Evolutionary conservation across 2,797 vertebrate species (phyloP).

Genomic region (Eulemur rubriventer): DNA sequence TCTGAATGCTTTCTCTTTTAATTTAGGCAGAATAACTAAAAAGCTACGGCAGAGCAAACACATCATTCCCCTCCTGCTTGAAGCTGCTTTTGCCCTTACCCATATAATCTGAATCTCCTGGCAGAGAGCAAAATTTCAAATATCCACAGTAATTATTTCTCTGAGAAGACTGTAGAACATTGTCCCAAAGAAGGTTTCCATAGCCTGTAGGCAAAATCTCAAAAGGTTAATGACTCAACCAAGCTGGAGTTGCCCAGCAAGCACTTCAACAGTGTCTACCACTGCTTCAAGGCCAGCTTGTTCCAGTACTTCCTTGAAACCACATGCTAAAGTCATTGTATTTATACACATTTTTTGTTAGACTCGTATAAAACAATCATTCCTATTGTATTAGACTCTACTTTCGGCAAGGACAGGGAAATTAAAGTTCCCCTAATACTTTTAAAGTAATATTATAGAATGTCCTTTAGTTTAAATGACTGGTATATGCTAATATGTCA

Average conservation of each 20-base stretch:
- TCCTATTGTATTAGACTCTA: conserved; percentile 29
- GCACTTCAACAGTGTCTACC: neutral
- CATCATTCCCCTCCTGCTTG: neutral
- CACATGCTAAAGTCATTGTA: neutral
- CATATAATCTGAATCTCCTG: neutral
- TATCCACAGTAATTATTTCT: conserved; percentile 2
- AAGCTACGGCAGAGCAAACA: neutral
- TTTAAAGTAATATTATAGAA: neutral
- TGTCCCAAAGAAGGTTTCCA: conserved; percentile 12
- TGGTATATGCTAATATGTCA: neutral
- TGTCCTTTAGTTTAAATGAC: conserved; percentile 22
- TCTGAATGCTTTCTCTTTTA: neutral
- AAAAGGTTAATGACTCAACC: neutral
- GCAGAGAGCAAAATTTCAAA: conserved; percentile 34
- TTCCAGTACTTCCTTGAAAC: neutral
- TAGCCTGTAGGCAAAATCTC: neutral
- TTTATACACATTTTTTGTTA: neutral
- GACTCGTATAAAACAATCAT: neutral
- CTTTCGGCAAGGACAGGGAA: neutral
- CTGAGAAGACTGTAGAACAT: conserved; percentile 35
- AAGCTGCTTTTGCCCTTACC: neutral
- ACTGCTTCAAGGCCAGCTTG: neutral
- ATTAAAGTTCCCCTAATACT: conserved; percentile 18
- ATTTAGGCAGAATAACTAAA: neutral
- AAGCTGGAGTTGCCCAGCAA: neutral